Evolutionary conservation across 2,113 vertebrate species (phyloP), one percentile per base, ranked within the genome.

Genomic region (Xenotilapia caudafasciata): DNA sequence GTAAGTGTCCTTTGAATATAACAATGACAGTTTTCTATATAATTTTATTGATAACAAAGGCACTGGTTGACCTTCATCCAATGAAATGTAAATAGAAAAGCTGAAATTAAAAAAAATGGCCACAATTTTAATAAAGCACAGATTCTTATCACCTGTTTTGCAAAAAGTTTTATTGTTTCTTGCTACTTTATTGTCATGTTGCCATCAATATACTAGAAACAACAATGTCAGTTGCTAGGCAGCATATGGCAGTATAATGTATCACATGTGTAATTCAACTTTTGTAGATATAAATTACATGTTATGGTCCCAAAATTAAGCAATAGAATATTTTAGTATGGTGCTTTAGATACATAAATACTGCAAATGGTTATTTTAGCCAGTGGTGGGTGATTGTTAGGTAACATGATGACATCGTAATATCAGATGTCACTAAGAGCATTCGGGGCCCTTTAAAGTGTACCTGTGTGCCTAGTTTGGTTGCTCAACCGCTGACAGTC

Each of bases 1-100:
- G 98, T 99, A 94, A 97, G 21, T 75, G 68, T 47, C 23, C 23
- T 56, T 51, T 77, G 17, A 77, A 51, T 77, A 51, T 77, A 77
- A 49, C 45, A n/a, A 49, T 1, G 15, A 77, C 2, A 77, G 26
- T 28, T 49, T 47, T 26, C 21, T 31, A 12, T 49, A 19, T 11
- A 26, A 73, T 23, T 45, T 5, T 73, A 47, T 73, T 73, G 14
- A 73, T 45, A 49, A 49, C 42, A 75, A 49, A 49, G 15, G 3
- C 28, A 51, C 15, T 77, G 10, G 7, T 47, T 58, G 3, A 49
- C 1, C 11, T 58, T 35, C 35, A 53, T 62, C 55, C 33, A 6
- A 5, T 11, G 0, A 75, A 21, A 10, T 81, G 4, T 40, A 33
- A 45, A 8, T 12, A 45, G 60, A 56, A 8, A 81, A 60, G 13